Base-by-base conservation (phyloP, 2,113 vertebrate species). In the Gobius niger region DNA sequence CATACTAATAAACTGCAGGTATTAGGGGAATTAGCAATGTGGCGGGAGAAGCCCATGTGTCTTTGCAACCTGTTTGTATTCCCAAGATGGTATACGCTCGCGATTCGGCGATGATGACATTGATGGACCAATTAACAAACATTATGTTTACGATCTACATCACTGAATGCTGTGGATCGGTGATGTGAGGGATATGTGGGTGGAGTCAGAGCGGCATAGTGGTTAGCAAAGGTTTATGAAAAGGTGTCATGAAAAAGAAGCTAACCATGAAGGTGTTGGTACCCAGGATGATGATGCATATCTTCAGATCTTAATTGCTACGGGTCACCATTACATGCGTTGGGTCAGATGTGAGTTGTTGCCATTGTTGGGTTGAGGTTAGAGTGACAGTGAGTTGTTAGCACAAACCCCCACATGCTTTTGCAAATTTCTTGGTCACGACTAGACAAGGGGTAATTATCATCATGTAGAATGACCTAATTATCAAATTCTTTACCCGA, bases 1-100 rank as follows among this genome's bases (percentile, higher is more conserved):
- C 60, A 76, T 70, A 52, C 75, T 71, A 79, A 86, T 85, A 51
- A 77, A 83, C 76, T 50, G 67, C 15, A 63, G 52, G 70, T 77
- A 83, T 87, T 75, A 77, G 67, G 63, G 5, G 66, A 77, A 82
- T 89, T 80, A 70, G 70, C 11, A n/a, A 73, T 65, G 73, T 42
- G 11, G 54, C 52, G 75, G 74, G 73, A 56, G 69, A 68, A 78
- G 51, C 65, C 15, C 19, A 6, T 40, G 54, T 71, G 46, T 9
- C 5, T 70, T 46, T 65, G 18, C 1, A 0, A 73, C 10, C 67
- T 81, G 47, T 63, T 74, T 40, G 81, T 8, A 24, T 60, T 60
- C 57, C 57, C 34, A 42, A 57, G 57, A 8, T 15, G 14, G 14
- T 10, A 8, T n/a, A n/a, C 42, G 40, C 14, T 60, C 41, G 42